A percentile compares a stretch with the other conserved stretches of the same genome.
These are phyloP conservation scores for Anguilla marmorata DNA, from an alignment of 2,797 vertebrate species.

Conservation along the genomic window DNA sequence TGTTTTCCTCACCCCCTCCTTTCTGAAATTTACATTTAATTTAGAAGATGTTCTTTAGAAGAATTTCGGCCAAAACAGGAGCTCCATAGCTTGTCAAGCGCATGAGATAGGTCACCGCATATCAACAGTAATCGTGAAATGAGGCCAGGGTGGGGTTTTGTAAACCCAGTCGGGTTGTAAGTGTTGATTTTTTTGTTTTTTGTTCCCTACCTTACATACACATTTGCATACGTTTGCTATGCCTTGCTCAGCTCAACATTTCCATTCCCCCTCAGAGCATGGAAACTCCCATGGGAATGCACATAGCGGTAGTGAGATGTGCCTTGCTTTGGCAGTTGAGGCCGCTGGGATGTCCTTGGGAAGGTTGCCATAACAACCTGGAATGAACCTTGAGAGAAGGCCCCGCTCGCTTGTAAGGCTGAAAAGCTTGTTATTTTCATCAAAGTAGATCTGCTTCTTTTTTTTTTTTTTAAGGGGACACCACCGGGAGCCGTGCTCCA, in stretches of 20 bases:
- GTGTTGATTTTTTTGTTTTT: neutral
- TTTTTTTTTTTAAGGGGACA: neutral
- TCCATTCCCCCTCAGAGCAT: neutral
- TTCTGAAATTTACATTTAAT: no score
- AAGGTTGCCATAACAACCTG: neutral
- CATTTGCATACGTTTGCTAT: neutral
- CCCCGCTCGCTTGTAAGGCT: neutral
- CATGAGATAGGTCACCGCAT: neutral
- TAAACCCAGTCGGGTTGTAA: neutral
- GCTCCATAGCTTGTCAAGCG: neutral
- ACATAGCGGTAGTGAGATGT: neutral
- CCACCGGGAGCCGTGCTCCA: neutral
- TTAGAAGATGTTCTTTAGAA: no score
- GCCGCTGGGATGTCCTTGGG: neutral
- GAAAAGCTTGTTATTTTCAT: neutral
- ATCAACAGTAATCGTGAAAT: neutral
- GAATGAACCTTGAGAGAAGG: neutral
- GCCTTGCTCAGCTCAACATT: neutral
- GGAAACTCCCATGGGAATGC: neutral
- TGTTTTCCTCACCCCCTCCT: neutral
- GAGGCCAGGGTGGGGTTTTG: neutral
- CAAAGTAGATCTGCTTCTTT: neutral
- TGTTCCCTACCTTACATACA: neutral
- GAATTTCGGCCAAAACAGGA: neutral
- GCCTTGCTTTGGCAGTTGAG: neutral